Evolutionary conservation across 2,797 vertebrate genomes (phyloP).

Genomic region (Gadopsis marmoratus): DNA sequence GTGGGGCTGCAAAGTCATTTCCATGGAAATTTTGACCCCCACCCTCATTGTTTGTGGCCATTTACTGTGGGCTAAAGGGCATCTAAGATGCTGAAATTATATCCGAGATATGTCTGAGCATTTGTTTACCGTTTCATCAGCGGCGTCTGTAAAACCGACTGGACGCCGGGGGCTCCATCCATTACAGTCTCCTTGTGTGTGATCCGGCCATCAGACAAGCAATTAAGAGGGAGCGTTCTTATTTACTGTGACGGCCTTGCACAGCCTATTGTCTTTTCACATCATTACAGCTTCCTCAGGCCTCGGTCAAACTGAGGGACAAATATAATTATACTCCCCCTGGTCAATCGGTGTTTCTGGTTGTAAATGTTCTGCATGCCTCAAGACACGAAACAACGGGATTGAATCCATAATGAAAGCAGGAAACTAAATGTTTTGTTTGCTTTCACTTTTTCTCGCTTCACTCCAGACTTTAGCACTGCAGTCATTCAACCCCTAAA

Average conservation of each 20-base stretch:
- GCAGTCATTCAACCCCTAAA: not conserved
- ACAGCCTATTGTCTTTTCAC: slow-evolving; percentile 19
- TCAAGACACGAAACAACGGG: not conserved
- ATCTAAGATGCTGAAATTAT: not conserved
- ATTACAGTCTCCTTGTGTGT: slow-evolving; percentile 8
- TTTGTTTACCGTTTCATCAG: slow-evolving; percentile 21
- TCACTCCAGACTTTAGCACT: not conserved
- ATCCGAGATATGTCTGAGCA: rapidly evolving
- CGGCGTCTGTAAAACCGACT: not conserved
- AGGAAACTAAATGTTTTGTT: not conserved
- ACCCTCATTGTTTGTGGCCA: slow-evolving; percentile 5
- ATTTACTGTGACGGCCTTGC: slow-evolving; percentile 14
- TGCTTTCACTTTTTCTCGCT: not conserved
- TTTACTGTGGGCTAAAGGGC: slow-evolving; percentile 2
- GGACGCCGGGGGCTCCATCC: slow-evolving; percentile 26
- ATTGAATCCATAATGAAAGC: not conserved
- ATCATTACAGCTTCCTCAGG: slow-evolving; percentile 37
- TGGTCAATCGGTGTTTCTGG: slow-evolving; percentile 6
- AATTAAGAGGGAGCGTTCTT: slow-evolving; percentile 40
- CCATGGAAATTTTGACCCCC: slow-evolving; percentile 47
- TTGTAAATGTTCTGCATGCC: not conserved
- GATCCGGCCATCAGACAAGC: slow-evolving; percentile 32
- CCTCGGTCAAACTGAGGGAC: not conserved
- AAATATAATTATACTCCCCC: slow-evolving; percentile 28
- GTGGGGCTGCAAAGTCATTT: slow-evolving; percentile 40